Evolutionary conservation across 2,888 invertebrate genomes (phyloP).

Genomic region (Mesorhabditis sp.): DNA sequence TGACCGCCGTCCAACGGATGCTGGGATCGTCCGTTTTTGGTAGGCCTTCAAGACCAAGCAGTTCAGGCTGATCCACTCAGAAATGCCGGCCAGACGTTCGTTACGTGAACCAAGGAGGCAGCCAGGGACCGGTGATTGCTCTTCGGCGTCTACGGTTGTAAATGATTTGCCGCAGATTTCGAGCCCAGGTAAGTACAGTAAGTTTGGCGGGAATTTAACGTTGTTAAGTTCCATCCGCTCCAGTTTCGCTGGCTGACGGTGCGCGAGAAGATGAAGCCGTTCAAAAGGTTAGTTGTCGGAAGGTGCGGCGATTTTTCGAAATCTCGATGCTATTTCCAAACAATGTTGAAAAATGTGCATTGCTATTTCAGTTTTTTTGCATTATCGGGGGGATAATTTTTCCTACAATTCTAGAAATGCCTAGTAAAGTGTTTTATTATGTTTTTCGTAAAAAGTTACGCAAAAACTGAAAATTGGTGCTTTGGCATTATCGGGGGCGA

Average conservation of each 20-base stretch:
- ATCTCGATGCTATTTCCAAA: no score
- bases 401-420: no score
- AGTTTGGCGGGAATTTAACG: background rate
- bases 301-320: no score
- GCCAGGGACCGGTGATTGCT: background rate
- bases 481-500: no score
- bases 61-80: background rate
- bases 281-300: no score
- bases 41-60: background rate
- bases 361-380: no score
- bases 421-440: no score
- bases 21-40: slow-evolving; percentile 16
- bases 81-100: slow-evolving; percentile 1
- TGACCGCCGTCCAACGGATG: slow-evolving; percentile 48
- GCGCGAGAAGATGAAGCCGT: no score
- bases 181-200: background rate
- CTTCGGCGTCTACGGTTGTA: background rate
- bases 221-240: background rate
- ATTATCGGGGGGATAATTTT: no score
- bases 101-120: background rate
- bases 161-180: background rate
- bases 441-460: no score
- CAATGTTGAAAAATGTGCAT: no score
- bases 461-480: no score
- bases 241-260: background rate